Evolutionary conservation across 2,888 invertebrate genomes (phyloP).

Genomic region (Drosophila kambysellisi): DNA sequence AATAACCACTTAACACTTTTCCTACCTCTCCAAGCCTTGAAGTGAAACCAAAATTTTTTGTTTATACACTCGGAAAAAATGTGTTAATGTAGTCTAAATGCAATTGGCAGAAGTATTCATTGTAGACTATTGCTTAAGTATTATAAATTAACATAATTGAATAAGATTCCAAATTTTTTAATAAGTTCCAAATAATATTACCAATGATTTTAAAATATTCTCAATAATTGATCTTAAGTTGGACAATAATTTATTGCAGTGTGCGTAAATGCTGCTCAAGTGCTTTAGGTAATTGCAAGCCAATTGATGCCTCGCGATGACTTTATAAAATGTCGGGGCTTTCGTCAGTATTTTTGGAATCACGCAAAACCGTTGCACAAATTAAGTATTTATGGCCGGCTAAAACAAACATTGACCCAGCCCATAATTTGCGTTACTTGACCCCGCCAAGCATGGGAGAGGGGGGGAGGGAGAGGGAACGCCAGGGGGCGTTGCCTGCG

Average conservation of each 20-base stretch:
- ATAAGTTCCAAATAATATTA: background rate
- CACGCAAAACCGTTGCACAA: constrained; percentile 62
- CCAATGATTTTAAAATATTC: background rate
- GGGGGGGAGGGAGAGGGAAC: background rate
- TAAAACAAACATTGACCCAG: constrained; percentile 77
- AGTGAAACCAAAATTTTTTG: constrained; percentile 20
- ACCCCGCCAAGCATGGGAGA: constrained; percentile 45
- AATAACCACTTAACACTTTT: background rate
- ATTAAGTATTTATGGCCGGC: constrained; percentile 75
- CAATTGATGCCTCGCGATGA: constrained; percentile 47
- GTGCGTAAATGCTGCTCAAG: constrained; percentile 8
- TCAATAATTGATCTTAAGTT: background rate
- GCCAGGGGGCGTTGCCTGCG: constrained; percentile 29
- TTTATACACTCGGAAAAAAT: background rate
- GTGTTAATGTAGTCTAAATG: background rate
- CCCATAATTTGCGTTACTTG: constrained; percentile 78
- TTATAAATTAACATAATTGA: background rate
- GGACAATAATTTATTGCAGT: constrained; percentile 1
- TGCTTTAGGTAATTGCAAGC: constrained; percentile 39
- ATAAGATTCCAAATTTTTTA: background rate
- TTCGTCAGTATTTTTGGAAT: constrained; percentile 23
- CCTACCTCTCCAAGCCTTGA: constrained; percentile 1
- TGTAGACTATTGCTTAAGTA: background rate
- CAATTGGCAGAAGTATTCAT: background rate
- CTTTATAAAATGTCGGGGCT: constrained; percentile 38